Percentiles rank a stretch among this genome's conserved stretches.
Evolutionary conservation across 2,113 vertebrate species (phyloP).

Genomic region (Struthidea cinerea): DNA sequence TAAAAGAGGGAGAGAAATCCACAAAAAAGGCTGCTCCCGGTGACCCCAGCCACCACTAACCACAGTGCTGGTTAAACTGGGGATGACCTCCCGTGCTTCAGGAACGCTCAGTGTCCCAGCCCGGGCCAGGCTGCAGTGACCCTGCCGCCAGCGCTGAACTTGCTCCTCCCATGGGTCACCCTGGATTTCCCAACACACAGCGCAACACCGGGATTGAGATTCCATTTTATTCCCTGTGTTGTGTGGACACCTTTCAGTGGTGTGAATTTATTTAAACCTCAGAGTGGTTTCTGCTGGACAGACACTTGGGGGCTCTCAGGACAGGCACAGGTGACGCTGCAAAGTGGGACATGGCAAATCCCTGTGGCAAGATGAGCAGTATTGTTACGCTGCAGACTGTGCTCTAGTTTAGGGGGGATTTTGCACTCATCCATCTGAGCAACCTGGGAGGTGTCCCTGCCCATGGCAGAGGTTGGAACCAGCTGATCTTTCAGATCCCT

Average conservation of each 20-base stretch:
- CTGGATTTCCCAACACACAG: accelerated
- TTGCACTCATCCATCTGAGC: not conserved
- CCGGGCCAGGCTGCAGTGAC: not conserved
- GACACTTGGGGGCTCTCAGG: not conserved
- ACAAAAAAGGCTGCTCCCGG: not conserved
- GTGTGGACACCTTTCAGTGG: not conserved
- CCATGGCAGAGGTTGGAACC: not conserved
- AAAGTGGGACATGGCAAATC: accelerated
- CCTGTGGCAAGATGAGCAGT: not conserved
- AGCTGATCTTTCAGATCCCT: not conserved
- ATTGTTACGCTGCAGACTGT: not conserved
- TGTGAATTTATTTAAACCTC: not conserved
- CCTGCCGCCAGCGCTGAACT: not conserved
- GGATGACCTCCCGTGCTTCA: accelerated
- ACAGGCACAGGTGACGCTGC: not conserved
- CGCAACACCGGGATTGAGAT: not conserved
- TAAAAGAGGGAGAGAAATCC: not conserved
- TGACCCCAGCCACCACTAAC: too few species aligned
- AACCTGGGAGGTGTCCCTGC: not conserved
- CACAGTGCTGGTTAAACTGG: not conserved
- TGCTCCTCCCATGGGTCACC: accelerated
- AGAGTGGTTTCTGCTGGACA: not conserved
- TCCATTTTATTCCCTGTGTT: not conserved
- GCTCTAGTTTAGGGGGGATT: not conserved
- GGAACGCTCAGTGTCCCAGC: not conserved